phyloP scores from a whole-genome alignment of 2,888 invertebrate species.

The Drosophila borealis region DNA sequence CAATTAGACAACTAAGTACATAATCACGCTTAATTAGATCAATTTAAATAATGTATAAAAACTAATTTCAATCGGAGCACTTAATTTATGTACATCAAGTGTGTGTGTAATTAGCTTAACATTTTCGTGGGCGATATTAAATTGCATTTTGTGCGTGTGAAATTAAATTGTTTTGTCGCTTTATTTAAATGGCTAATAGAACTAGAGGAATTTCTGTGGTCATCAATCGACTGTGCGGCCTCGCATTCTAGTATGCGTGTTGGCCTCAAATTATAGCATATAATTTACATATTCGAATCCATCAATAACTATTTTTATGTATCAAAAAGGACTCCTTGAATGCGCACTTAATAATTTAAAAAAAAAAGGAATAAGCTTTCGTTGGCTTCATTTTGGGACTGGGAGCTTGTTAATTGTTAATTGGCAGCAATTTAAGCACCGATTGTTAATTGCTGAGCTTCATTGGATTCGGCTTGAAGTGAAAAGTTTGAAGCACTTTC shows the following conservation, averaged over 20 bases:
- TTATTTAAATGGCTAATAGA: conserved; percentile 38
- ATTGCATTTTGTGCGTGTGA: conserved; percentile 56
- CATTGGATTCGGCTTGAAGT: conserved; percentile 34
- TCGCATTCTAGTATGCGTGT: conserved; percentile 23
- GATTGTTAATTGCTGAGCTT: conserved; percentile 69
- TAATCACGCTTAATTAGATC: conserved; percentile 47
- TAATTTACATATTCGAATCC: conserved; percentile 21
- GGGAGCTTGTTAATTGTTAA: conserved; percentile 57
- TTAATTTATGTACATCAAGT: conserved; percentile 8
- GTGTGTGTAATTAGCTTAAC: conserved; percentile 45
- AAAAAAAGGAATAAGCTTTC: conserved; percentile 12
- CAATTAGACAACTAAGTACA: conserved; percentile 33
- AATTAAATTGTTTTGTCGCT: conserved; percentile 33
- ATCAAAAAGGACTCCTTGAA: conserved; percentile 1
- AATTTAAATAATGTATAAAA: conserved; percentile 48
- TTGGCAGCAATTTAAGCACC: conserved; percentile 65
- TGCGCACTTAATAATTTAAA: conserved; percentile 1
- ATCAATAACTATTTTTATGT: conserved; percentile 29
- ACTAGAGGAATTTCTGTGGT: conserved; percentile 36
- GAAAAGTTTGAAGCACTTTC: conserved; percentile 73
- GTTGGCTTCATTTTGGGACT: conserved; percentile 4
- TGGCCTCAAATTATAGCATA: conserved; percentile 29
- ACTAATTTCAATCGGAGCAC: conserved; percentile 17
- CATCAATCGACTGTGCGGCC: conserved; percentile 30
- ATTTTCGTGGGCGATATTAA: conserved; percentile 52